Percentiles rank a stretch among this genome's conserved stretches.
phyloP scores from a whole-genome alignment of 2,888 invertebrate species.

The Agrotis clavis region DNA sequence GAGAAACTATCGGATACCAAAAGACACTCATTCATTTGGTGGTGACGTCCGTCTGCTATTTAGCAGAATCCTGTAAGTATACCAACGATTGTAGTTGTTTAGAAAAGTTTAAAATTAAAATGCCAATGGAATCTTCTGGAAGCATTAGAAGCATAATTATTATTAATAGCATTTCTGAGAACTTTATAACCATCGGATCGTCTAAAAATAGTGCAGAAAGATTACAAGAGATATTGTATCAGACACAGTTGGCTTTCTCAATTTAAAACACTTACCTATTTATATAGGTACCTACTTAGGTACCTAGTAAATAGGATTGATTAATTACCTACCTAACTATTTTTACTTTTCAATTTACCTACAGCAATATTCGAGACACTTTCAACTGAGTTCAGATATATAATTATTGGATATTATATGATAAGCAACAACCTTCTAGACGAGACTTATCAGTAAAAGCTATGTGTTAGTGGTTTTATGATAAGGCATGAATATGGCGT shows the following conservation, averaged over 20 bases:
- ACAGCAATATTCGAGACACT: background rate
- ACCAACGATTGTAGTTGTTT: slow-evolving; percentile 39
- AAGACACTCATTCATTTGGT: background rate
- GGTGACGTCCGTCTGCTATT: slow-evolving; percentile 3
- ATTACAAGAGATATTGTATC: slow-evolving; percentile 14
- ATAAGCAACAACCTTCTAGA: slow-evolving; percentile 10
- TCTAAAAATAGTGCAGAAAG: slow-evolving; percentile 31
- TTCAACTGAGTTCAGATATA: background rate
- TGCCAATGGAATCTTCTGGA: slow-evolving; percentile 33
- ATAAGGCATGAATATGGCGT: no score
- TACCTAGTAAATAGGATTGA: background rate
- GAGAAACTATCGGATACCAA: background rate
- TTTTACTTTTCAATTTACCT: no score
- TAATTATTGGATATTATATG: no score
- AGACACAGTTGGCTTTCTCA: background rate
- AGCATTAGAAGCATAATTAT: background rate
- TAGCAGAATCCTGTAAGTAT: no score
- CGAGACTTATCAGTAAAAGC: background rate
- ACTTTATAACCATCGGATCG: slow-evolving; percentile 3
- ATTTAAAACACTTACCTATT: background rate
- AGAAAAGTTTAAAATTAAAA: slow-evolving; percentile 29
- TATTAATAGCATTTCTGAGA: slow-evolving; percentile 39
- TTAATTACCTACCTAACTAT: no score
- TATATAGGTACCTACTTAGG: no score
- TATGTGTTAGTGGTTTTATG: background rate